Base-by-base conservation (phyloP, 2,797 vertebrate species). In the Amblyraja radiata region DNA sequence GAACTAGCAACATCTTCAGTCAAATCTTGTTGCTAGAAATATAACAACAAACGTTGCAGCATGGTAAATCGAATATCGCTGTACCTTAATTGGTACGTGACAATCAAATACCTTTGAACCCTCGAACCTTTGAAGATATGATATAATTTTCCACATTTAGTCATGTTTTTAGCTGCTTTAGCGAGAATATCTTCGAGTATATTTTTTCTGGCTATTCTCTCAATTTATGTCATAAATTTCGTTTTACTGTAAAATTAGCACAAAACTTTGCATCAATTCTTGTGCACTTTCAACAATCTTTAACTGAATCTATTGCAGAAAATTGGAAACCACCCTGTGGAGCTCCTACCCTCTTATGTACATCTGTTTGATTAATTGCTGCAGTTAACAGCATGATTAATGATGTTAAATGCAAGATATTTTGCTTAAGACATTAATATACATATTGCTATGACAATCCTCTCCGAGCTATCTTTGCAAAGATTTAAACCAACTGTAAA, bases 401-500 rank as follows among this genome's bases (percentile, higher is more conserved):
- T 39, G 68, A 73, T 4, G 25, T 63, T 63, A 32, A 86, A 86
- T 25, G 58, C 11, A 13, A 32, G 16, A 8, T 63, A 61, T 63
- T 86, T 63, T 86, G 58, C 83, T 63, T 86, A 28, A 14, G 28
- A 63, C 16, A 18, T 32, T 14, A 63, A n/a, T 16, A n/a, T 63
- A 86, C 83, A n/a, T 7, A 16, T 86, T 84, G 13, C 25, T 86
- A n/a, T 86, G 21, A 18, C 88, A 73, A 65, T 46, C 21, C 36
- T 73, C 32, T 65, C n/a, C n/a, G n/a, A 46, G 36, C 32, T 63
- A 86, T 86, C 63, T n/a, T 32, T 63, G 58, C 58, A 86, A n/a
- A 63, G 25, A 13, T 86, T 86, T 86, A 86, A 84, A 83, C 80
- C 83, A n/a, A n/a, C 14, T 84, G 13, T 13, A 84, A 84, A 84